phyloP scores from a whole-genome alignment of 35 echinoderm and acorn worm species.

The Diadema setosum region DNA sequence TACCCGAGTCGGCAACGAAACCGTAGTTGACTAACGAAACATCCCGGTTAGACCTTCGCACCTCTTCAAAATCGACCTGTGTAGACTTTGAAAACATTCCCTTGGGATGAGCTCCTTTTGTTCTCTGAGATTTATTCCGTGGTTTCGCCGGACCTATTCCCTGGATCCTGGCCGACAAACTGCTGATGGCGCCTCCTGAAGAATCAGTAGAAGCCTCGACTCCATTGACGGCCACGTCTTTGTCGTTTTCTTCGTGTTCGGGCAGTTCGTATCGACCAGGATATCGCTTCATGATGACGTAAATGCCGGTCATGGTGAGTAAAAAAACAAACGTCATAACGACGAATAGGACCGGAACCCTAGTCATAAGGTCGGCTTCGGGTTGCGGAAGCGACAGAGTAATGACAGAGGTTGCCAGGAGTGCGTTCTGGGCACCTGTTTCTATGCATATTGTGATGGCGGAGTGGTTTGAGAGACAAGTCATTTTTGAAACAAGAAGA shows the following conservation, averaged over 20 bases:
- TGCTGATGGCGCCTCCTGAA: too few species aligned
- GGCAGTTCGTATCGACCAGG: constrained; percentile 1
- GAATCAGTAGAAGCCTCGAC: not conserved
- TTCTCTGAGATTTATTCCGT: too few species aligned
- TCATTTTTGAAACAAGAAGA: constrained; percentile 7
- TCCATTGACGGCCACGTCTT: not conserved
- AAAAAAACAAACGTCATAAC: constrained; percentile 22
- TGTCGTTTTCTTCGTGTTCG: not conserved
- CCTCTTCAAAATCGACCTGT: not conserved
- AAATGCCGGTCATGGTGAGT: not conserved
- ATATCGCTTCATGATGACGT: constrained; percentile 20
- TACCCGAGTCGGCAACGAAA: not conserved
- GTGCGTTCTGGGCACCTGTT: constrained; percentile 65
- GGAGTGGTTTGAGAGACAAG: not conserved
- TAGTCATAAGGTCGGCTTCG: constrained; percentile 40
- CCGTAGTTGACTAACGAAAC: not conserved
- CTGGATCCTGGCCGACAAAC: too few species aligned
- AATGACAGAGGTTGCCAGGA: constrained; percentile 16
- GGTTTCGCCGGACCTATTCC: too few species aligned
- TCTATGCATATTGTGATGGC: constrained; percentile 50
- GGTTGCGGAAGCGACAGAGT: constrained; percentile 45
- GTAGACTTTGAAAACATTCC: not conserved
- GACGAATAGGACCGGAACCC: constrained; percentile 37
- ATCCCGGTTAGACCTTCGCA: not conserved
- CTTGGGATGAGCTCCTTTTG: not conserved